Conservation (phyloP, 2,113 vertebrate species). For the Nibea coibor region DNA sequence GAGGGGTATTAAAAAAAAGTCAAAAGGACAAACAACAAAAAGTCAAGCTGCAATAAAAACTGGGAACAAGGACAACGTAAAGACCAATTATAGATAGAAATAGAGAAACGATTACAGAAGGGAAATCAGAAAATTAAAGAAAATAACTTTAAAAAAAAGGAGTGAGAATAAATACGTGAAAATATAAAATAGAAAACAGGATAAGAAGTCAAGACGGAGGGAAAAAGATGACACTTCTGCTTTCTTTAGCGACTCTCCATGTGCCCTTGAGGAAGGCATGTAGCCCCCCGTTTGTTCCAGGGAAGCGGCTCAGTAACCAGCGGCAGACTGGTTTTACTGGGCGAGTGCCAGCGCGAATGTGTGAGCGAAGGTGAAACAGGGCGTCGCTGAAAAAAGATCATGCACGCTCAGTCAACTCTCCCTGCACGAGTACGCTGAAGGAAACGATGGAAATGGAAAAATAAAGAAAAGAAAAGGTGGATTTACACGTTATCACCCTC, state of each 20-base stretch:
- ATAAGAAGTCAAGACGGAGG: background rate
- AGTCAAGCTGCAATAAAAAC: background rate
- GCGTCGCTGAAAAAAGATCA: constrained; percentile 33
- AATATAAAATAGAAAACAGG: background rate
- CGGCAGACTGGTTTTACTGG: background rate
- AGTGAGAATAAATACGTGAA: background rate
- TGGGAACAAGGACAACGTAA: background rate
- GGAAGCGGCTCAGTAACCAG: constrained; percentile 14
- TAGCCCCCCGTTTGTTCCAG: background rate
- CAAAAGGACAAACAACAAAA: background rate
- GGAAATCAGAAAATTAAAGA: background rate
- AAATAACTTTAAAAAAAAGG: background rate
- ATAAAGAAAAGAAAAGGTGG: background rate
- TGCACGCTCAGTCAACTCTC: constrained; percentile 49
- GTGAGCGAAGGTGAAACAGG: background rate
- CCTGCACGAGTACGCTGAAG: background rate
- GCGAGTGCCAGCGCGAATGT: background rate
- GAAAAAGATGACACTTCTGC: background rate
- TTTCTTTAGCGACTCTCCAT: background rate
- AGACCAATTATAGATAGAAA: background rate
- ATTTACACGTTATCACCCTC: constrained; percentile 38
- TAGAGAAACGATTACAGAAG: background rate
- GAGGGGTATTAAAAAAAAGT: background rate
- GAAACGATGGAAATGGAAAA: background rate
- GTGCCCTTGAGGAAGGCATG: constrained; percentile 44